Evolutionary conservation across 2,888 invertebrate species (phyloP).

Genomic region (Cheilosia impressa): DNA sequence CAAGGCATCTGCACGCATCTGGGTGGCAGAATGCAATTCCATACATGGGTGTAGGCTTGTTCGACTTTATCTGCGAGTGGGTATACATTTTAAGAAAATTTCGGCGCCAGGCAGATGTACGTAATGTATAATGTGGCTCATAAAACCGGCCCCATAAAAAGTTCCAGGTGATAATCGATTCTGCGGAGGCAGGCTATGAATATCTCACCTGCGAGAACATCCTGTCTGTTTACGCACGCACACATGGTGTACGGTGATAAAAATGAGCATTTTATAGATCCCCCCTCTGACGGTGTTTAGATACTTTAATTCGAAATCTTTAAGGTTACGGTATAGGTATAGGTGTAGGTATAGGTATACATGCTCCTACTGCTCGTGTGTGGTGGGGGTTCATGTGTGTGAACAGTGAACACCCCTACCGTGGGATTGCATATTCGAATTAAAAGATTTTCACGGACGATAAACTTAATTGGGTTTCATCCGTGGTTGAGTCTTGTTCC

Average conservation of each 20-base stretch:
- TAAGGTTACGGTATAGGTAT: background rate
- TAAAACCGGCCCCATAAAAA: slow-evolving; percentile 4
- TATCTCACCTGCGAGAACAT: slow-evolving; percentile 4
- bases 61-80: background rate
- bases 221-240: background rate
- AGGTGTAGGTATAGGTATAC: background rate
- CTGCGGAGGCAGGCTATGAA: background rate
- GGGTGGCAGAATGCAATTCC: slow-evolving; percentile 17
- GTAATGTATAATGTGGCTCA: background rate
- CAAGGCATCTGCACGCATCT: background rate
- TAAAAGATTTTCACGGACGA: slow-evolving; percentile 11
- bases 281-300: background rate
- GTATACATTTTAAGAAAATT: background rate
- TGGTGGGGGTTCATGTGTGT: background rate
- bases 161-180: slow-evolving; percentile 12
- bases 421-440: slow-evolving; percentile 5
- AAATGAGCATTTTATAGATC: background rate
- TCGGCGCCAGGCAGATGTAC: background rate
- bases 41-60: background rate
- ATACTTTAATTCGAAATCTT: slow-evolving; percentile 1
- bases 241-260: background rate
- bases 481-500: background rate
- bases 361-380: background rate
- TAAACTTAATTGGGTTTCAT: slow-evolving; percentile 7
- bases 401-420: background rate